Conservation (phyloP, 2,888 invertebrate species). For the Alsophila aescularia region DNA sequence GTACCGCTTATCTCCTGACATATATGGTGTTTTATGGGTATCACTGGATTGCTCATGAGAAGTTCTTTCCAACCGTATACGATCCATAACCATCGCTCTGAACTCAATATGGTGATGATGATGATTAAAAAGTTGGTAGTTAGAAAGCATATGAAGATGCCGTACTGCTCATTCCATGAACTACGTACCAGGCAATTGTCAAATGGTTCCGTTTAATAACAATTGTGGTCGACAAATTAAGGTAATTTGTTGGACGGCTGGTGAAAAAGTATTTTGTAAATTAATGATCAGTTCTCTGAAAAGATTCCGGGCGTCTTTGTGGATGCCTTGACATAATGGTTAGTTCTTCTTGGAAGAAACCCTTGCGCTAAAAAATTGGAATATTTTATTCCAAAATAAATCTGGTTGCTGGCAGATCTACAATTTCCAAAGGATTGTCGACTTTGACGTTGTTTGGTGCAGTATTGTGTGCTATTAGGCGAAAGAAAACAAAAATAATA, state of each 20-base stretch:
- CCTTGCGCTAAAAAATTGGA: background rate
- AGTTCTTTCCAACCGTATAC: too few species aligned
- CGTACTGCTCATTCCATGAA: slow-evolving; percentile 4
- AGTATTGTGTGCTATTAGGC: too few species aligned
- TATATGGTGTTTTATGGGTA: too few species aligned
- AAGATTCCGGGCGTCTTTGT: slow-evolving; percentile 17
- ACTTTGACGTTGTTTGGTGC: too few species aligned
- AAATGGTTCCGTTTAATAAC: slow-evolving; percentile 37
- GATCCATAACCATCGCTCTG: background rate
- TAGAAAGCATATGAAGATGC: background rate
- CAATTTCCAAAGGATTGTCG: too few species aligned
- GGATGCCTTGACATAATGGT: slow-evolving; percentile 6
- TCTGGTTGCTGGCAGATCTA: background rate
- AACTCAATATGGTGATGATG: background rate
- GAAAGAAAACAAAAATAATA: too few species aligned
- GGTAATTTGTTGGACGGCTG: slow-evolving; percentile 26
- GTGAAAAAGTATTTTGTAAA: slow-evolving; percentile 20
- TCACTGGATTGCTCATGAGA: too few species aligned
- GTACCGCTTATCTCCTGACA: too few species aligned
- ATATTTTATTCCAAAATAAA: slow-evolving; percentile 4
- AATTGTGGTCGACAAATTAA: slow-evolving; percentile 36
- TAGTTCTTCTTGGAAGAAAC: background rate
- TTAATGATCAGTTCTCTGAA: slow-evolving; percentile 17
- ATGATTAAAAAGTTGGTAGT: background rate
- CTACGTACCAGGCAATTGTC: slow-evolving; percentile 29